Conservation (phyloP, 2,113 vertebrate genomes). For the Morone chrysops region DNA sequence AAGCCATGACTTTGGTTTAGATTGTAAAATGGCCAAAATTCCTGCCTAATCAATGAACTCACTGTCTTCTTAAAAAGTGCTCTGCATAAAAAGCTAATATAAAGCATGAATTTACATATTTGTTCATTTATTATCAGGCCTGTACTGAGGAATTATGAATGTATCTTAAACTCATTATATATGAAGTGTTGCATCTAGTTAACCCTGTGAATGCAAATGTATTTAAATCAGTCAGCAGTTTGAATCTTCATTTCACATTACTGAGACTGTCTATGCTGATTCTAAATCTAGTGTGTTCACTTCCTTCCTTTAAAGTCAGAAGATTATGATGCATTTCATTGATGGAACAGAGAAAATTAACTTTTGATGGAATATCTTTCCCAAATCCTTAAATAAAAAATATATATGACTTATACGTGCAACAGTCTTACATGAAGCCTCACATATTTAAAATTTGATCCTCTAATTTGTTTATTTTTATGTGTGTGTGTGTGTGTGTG, state of each 20-base stretch:
- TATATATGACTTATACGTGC: constrained; percentile 46
- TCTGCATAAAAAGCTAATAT: neutral
- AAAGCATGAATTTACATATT: neutral
- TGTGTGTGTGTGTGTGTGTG: constrained; percentile 1
- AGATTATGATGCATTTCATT: constrained; percentile 65
- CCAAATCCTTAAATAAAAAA: constrained; percentile 64
- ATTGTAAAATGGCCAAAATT: neutral
- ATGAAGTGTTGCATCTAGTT: constrained; percentile 2
- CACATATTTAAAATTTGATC: neutral
- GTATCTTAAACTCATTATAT: neutral
- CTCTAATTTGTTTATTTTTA: neutral
- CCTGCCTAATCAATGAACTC: neutral
- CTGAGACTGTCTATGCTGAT: constrained; percentile 5
- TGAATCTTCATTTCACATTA: constrained; percentile 6
- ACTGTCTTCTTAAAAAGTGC: neutral
- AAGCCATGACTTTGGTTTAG: neutral
- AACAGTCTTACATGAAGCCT: constrained; percentile 8
- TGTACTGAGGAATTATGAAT: neutral
- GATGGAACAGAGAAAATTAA: constrained; percentile 54
- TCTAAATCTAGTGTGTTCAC: neutral
- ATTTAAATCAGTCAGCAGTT: neutral
- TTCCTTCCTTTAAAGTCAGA: constrained; percentile 30
- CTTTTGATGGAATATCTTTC: constrained; percentile 72
- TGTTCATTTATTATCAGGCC: neutral
- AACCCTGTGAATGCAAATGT: neutral